These are phyloP conservation scores for Drosophila maculinotata DNA, from an alignment of 2,888 invertebrate species.

Conservation along the genomic window DNA sequence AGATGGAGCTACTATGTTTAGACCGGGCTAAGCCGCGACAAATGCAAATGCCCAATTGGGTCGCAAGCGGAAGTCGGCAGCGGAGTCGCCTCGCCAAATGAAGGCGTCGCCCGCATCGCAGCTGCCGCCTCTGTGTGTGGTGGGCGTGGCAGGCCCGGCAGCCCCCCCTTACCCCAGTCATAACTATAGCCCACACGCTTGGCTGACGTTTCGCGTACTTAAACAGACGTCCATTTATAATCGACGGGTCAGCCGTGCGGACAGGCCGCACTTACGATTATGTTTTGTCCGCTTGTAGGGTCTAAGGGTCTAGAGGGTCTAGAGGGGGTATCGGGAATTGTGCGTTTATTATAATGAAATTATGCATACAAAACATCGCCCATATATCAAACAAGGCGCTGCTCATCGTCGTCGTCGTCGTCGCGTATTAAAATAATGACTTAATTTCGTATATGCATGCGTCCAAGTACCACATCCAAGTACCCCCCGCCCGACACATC, in stretches of 20 bases:
- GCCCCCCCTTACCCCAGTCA: neutral
- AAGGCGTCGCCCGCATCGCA: conserved; percentile 70
- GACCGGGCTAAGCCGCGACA: conserved; percentile 47
- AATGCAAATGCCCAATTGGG: conserved; percentile 70
- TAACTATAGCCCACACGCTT: conserved; percentile 67
- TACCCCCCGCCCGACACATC: conserved; percentile 13
- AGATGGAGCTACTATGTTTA: neutral
- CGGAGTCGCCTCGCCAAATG: conserved; percentile 10
- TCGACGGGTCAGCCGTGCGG: conserved; percentile 74
- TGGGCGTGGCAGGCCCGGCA: conserved; percentile 59
- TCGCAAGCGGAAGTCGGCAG: conserved; percentile 63
- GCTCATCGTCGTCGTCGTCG: conserved; percentile 38
- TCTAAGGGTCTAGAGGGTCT: neutral
- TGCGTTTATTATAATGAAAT: conserved; percentile 78
- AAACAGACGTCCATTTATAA: conserved; percentile 75
- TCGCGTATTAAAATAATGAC: conserved; percentile 78
- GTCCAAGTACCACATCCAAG: conserved; percentile 21
- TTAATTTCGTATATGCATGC: conserved; percentile 81
- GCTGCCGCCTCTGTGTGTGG: conserved; percentile 46
- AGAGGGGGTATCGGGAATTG: conserved; percentile 26
- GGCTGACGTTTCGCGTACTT: conserved; percentile 75
- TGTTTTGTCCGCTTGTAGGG: conserved; percentile 5
- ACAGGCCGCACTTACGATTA: conserved; percentile 67
- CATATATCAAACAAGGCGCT: conserved; percentile 74
- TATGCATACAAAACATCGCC: conserved; percentile 79